phyloP scores from a whole-genome alignment of 2,113 vertebrate species.

The Laterallus jamaicensis region DNA sequence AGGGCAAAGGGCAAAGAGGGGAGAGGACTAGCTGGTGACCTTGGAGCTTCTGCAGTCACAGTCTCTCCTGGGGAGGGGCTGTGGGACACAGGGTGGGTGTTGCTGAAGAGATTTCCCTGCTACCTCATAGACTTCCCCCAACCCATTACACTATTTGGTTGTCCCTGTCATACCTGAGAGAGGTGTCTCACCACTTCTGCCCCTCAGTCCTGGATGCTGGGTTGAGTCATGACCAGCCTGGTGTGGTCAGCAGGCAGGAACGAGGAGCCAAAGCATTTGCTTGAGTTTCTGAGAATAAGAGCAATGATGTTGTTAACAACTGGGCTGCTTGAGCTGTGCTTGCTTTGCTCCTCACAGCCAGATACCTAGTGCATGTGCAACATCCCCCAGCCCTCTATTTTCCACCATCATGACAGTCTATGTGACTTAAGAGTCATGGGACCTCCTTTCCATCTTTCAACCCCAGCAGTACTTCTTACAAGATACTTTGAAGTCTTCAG shows the following conservation, averaged over 20 bases:
- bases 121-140: neutral
- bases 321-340: neutral
- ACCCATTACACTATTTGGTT: neutral
- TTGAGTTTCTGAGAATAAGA: constrained; percentile 18
- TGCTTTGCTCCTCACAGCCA: neutral
- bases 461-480: neutral
- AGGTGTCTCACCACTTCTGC: neutral
- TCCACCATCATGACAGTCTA: neutral
- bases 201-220: neutral
- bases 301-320: neutral
- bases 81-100: neutral
- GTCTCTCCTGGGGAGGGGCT: neutral
- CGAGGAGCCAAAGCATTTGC: neutral
- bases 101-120: neutral
- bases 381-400: neutral
- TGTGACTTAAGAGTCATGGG: neutral
- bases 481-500: neutral
- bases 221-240: neutral
- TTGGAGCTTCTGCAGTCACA: neutral
- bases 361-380: neutral
- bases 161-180: constrained; percentile 38
- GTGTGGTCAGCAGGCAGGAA: neutral
- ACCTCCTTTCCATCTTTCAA: neutral
- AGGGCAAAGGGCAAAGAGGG: neutral
- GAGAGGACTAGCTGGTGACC: neutral